Conservation (phyloP, 2,797 vertebrate species). For the Leptatherina wallacei region DNA sequence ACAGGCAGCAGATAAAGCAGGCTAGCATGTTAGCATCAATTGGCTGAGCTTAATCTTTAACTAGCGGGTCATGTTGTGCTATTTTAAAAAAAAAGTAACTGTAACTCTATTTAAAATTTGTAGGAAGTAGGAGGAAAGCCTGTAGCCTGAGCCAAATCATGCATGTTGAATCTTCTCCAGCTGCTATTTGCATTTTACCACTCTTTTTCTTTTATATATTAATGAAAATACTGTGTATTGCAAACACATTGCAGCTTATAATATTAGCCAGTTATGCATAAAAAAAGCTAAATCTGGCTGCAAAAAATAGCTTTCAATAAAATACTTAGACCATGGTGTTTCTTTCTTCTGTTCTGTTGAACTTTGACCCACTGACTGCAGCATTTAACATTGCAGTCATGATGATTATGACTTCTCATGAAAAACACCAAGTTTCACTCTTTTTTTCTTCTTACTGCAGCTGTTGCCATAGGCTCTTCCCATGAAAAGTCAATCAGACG, state of each 20-base stretch:
- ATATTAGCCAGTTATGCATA: background rate
- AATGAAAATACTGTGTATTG: background rate
- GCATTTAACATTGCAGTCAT: conserved; percentile 10
- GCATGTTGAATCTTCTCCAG: conserved; percentile 27
- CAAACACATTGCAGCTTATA: background rate
- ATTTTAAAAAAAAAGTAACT: conserved; percentile 20
- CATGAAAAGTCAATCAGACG: conserved; percentile 19
- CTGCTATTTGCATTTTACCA: conserved; percentile 5
- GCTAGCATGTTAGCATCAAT: conserved; percentile 33
- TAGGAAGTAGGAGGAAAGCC: conserved; percentile 1
- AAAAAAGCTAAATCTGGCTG: conserved; percentile 5
- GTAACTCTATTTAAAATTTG: conserved; percentile 21
- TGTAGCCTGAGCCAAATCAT: conserved; percentile 12
- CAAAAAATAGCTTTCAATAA: background rate
- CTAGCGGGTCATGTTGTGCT: conserved; percentile 10
- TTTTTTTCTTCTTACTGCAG: conserved; percentile 2
- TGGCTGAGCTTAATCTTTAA: conserved; percentile 13
- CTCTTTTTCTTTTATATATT: background rate
- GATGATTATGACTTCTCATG: conserved; percentile 2
- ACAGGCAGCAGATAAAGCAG: conserved; percentile 53
- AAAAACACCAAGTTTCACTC: conserved; percentile 5
- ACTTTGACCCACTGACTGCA: conserved; percentile 1
- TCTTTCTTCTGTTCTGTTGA: background rate
- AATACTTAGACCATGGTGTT: background rate
- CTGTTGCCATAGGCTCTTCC: conserved; percentile 1